Evolutionary conservation across 2,888 invertebrate genomes (phyloP).

Genomic region (Cerastis leucographa): DNA sequence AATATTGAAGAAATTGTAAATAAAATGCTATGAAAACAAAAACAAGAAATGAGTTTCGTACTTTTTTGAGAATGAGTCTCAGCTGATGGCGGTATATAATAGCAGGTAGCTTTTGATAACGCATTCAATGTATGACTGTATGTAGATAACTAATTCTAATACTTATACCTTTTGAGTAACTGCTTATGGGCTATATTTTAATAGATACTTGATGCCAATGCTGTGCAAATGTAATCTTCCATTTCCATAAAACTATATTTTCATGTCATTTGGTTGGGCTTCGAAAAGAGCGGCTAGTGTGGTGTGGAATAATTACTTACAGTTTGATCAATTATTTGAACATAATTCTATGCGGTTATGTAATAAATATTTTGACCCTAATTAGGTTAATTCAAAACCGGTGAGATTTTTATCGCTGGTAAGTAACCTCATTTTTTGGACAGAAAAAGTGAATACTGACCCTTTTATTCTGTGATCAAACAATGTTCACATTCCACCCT

Average conservation of each 20-base stretch:
- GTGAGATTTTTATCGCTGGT: neutral
- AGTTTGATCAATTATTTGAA: too few species aligned
- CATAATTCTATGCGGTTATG: neutral
- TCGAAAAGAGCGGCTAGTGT: slow-evolving; percentile 11
- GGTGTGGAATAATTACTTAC: neutral
- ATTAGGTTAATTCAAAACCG: neutral
- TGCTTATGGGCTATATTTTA: slow-evolving; percentile 60
- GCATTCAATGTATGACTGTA: slow-evolving; percentile 58
- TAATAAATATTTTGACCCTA: neutral
- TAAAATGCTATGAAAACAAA: slow-evolving; percentile 36
- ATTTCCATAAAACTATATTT: slow-evolving; percentile 52
- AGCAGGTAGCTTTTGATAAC: slow-evolving; percentile 73
- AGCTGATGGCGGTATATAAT: slow-evolving; percentile 58
- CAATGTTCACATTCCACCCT: slow-evolving; percentile 2
- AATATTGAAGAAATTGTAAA: slow-evolving; percentile 50
- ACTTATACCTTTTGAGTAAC: slow-evolving; percentile 38
- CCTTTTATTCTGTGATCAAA: neutral
- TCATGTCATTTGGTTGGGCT: slow-evolving; percentile 42
- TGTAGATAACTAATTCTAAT: slow-evolving; percentile 54
- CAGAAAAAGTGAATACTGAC: neutral
- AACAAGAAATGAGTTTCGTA: slow-evolving; percentile 41
- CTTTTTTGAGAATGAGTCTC: slow-evolving; percentile 52
- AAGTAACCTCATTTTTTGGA: too few species aligned
- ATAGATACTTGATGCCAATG: slow-evolving; percentile 53
- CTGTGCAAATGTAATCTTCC: slow-evolving; percentile 61